phyloP scores from a whole-genome alignment of 2,797 vertebrate genomes.

The Falco novaeseelandiae region DNA sequence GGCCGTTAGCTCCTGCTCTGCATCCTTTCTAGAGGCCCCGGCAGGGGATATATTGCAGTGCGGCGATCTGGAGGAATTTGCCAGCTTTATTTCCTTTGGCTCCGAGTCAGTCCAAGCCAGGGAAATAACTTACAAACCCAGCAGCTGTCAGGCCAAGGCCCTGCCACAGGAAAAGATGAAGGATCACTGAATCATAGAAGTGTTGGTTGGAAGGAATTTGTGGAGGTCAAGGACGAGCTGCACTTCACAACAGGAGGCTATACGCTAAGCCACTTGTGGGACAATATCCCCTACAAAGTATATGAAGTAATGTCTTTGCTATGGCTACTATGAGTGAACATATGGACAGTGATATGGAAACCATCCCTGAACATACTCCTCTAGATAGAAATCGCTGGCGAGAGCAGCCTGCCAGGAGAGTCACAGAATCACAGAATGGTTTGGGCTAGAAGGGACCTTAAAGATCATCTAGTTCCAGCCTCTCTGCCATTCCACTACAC shows the following conservation, averaged over 20 bases:
- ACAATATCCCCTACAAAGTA: accelerated
- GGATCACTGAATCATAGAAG: neutral
- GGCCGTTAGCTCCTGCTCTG: neutral
- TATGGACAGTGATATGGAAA: neutral
- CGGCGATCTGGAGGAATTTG: accelerated
- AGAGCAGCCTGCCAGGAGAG: neutral
- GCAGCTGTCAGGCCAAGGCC: constrained; percentile 4
- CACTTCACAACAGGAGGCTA: neutral
- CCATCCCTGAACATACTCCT: neutral
- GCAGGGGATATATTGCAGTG: neutral
- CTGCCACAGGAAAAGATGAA: neutral
- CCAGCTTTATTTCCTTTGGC: constrained; percentile 1
- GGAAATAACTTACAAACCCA: neutral
- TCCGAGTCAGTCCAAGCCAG: neutral
- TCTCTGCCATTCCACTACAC: too few relatives aligned
- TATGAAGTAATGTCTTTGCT: neutral
- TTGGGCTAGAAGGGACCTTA: too few relatives aligned
- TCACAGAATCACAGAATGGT: too few relatives aligned
- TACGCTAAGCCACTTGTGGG: neutral
- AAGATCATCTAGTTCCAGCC: too few relatives aligned
- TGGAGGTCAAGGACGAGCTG: neutral
- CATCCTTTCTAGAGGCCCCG: neutral
- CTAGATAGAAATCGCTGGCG: neutral
- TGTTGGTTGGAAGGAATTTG: constrained; percentile 19
- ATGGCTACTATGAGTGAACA: neutral